These are phyloP conservation scores for Calidris pugnax DNA, from an alignment of 2,113 vertebrate genomes.

Conservation along the genomic window DNA sequence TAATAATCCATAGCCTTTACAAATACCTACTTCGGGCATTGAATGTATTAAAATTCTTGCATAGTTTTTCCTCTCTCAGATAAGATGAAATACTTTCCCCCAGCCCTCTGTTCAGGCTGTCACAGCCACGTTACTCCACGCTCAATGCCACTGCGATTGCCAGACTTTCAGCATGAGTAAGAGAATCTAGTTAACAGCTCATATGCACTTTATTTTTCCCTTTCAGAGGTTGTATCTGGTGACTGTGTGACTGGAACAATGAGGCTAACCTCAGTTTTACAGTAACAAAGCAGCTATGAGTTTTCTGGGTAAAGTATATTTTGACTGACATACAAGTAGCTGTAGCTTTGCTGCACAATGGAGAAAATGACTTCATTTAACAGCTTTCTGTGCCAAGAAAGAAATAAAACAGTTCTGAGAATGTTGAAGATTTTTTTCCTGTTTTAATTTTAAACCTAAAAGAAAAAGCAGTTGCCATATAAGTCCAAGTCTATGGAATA, in stretches of 20 bases:
- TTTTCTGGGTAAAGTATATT: slow-evolving; percentile 41
- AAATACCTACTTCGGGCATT: not conserved
- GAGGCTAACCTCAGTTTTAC: slow-evolving; percentile 34
- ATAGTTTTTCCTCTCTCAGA: not conserved
- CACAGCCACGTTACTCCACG: not conserved
- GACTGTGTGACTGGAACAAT: slow-evolving; percentile 37
- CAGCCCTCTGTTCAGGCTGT: not conserved
- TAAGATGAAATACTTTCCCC: not conserved
- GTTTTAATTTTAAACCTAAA: slow-evolving; percentile 63
- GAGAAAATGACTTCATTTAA: slow-evolving; percentile 64
- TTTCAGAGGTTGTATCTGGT: slow-evolving; percentile 31
- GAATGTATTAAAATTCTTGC: not conserved
- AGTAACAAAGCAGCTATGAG: slow-evolving; percentile 36
- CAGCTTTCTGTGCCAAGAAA: slow-evolving; percentile 58
- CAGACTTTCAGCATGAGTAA: not conserved
- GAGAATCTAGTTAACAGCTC: not conserved
- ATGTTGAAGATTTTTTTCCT: slow-evolving; percentile 5
- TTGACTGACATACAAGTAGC: slow-evolving; percentile 54
- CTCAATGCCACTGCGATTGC: not conserved
- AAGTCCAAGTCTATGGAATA: slow-evolving; percentile 47
- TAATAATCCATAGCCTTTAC: not conserved
- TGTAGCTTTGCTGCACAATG: slow-evolving; percentile 51
- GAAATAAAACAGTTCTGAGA: slow-evolving; percentile 48
- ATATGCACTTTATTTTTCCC: not conserved
- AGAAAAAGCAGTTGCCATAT: slow-evolving; percentile 52